A percentile compares a stretch with the other conserved stretches of the same genome.
These are phyloP conservation scores for Paracyprichromis sp. DNA, from an alignment of 2,113 vertebrate genomes.

Conservation along the genomic window DNA sequence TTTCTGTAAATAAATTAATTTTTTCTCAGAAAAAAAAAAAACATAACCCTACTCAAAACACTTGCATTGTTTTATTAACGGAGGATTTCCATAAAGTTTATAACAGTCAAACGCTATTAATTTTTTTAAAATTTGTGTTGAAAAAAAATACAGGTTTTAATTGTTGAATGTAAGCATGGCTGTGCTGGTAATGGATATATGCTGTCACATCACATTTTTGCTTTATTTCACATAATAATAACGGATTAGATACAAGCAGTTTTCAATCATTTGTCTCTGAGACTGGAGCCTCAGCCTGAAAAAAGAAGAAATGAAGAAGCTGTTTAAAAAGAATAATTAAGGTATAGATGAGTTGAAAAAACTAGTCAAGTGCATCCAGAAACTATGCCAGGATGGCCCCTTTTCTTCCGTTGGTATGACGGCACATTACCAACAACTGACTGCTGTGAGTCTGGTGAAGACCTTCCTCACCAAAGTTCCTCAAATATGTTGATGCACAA, in stretches of 20 bases:
- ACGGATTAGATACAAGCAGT: not conserved
- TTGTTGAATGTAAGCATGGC: not conserved
- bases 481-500: not conserved
- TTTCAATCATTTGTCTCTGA: not conserved
- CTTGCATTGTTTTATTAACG: not conserved
- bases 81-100: not conserved
- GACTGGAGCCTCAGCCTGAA: not conserved
- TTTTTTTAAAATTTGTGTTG: not conserved
- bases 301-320: not conserved
- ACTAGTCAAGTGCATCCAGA: not conserved
- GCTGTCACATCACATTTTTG: not conserved
- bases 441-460: not conserved
- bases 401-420: not conserved
- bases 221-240: not conserved
- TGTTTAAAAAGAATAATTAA: fast-evolving
- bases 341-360: not conserved
- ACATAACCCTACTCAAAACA: not conserved
- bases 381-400: not conserved
- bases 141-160: not conserved
- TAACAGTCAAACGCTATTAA: not conserved
- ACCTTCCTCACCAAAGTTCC: not conserved
- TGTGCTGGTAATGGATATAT: not conserved
- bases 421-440: not conserved
- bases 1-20: fast-evolving
- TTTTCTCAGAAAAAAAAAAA: not conserved